Evolutionary conservation across 2,888 invertebrate genomes (phyloP), one percentile per base, ranked within the genome.

Genomic region (Conus canariensis): DNA sequence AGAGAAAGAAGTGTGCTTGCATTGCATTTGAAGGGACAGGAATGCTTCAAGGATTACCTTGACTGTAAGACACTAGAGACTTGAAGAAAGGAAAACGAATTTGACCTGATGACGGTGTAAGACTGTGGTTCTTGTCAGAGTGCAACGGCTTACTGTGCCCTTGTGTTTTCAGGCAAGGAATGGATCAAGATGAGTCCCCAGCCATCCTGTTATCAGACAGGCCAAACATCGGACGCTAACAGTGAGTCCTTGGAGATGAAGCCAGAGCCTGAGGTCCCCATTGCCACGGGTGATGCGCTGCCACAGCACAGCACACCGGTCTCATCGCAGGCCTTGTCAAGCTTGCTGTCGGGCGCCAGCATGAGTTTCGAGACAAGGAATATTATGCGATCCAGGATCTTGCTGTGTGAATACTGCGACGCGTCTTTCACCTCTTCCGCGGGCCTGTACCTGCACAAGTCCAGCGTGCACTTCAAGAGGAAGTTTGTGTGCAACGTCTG

Each of bases 401-500:
- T 60, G 60, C 85, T 85, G 85, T 85, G 85, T 60, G 85, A 85
- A 12, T 85, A 60, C 85, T 85, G 85, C 30, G 85, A 85, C 7
- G 85, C 85, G 19, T 85, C 85, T 8, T 85, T 85, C 85, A 85
- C 85, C 12, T 85, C 85, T 2, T 8, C 59, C 25, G 85, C 25
- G 12, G 85, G 85, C 14, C 85, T 85, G 9, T 85, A 85, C 22
- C 85, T 85, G 25, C 85, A 85, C 85, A 60, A n/a, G 60, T 16
- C 25, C 85, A 85, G 85, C 60, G 85, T 85, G 85, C 85, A 85
- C 85, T 85, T 85, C 85, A 59, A 85, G 85, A n/a, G 85, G 4
- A 60, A 85, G 85, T 85, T 85, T 60, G 85, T n/a, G 85, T 85
- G 85, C 85, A 9, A 14, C 3, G 60, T 85, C 14, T 85, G 85